These are phyloP conservation scores for Synanthedon formicaeformis DNA, from an alignment of 2,888 invertebrate species.

Conservation along the genomic window DNA sequence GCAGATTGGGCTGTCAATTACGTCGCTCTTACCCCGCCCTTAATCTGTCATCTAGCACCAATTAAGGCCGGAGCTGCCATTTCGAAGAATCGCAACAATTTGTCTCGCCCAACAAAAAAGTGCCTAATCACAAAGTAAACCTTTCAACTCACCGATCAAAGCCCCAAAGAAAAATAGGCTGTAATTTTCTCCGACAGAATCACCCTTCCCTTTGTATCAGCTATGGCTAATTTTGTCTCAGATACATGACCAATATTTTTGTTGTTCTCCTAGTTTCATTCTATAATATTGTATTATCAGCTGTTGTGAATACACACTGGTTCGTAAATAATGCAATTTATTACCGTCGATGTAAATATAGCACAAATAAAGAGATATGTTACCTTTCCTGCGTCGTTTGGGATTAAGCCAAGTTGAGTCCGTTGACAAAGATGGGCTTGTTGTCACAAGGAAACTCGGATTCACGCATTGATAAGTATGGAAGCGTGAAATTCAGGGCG, in stretches of 20 bases:
- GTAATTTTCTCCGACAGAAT: slow-evolving; percentile 6
- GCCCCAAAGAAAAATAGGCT: slow-evolving; percentile 4
- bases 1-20: slow-evolving; percentile 65
- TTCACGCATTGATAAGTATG: slow-evolving; percentile 29
- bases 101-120: slow-evolving; percentile 31
- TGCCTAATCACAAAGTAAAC: slow-evolving; percentile 3
- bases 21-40: slow-evolving; percentile 51
- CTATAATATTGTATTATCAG: background rate
- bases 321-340: slow-evolving; percentile 20
- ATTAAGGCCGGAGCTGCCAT: slow-evolving; percentile 56
- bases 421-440: slow-evolving; percentile 44
- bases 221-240: slow-evolving; percentile 5
- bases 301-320: slow-evolving; percentile 3
- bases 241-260: slow-evolving; percentile 7
- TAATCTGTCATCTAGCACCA: slow-evolving; percentile 67
- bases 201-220: slow-evolving; percentile 6
- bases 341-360: slow-evolving; percentile 44
- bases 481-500: slow-evolving; percentile 31
- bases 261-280: slow-evolving; percentile 6
- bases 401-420: slow-evolving; percentile 50
- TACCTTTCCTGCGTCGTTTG: slow-evolving; percentile 51
- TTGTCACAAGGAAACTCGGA: slow-evolving; percentile 35
- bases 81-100: slow-evolving; percentile 41
- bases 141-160: background rate
- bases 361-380: slow-evolving; percentile 50